Evolutionary conservation across 2,797 vertebrate genomes (phyloP).

Genomic region (Astyanax mexicanus): DNA sequence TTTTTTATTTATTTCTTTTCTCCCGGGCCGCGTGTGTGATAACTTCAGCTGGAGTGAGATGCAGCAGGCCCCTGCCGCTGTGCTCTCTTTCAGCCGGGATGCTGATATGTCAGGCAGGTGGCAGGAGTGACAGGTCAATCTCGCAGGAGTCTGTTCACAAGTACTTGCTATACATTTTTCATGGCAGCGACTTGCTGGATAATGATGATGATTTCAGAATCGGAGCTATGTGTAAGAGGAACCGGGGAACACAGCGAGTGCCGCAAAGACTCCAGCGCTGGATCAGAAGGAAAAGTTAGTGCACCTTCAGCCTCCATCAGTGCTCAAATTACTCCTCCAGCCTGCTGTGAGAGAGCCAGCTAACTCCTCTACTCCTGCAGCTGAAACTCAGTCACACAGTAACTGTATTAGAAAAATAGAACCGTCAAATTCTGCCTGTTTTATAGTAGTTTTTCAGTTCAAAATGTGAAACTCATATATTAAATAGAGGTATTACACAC

Average conservation of each 20-base stretch:
- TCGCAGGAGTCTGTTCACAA: conserved; percentile 53
- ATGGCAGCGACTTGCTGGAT: conserved; percentile 39
- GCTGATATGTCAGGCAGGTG: conserved; percentile 55
- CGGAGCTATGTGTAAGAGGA: conserved; percentile 8
- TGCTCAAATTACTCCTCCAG: conserved; percentile 20
- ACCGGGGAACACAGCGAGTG: neutral
- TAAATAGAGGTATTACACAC: too few species aligned
- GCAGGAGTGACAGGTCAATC: conserved; percentile 56
- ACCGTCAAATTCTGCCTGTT: too few species aligned
- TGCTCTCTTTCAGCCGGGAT: conserved; percentile 30
- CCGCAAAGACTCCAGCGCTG: conserved; percentile 20
- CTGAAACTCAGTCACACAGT: too few species aligned
- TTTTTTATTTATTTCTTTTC: neutral
- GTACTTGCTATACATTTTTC: conserved; percentile 51
- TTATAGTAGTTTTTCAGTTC: too few species aligned
- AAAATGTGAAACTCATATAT: too few species aligned
- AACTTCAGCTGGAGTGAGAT: conserved; percentile 29
- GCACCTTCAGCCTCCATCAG: conserved; percentile 35
- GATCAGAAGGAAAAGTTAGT: conserved; percentile 39
- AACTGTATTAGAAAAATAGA: neutral
- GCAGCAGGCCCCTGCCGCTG: conserved; percentile 3
- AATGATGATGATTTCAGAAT: conserved; percentile 39
- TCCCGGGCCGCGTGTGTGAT: conserved; percentile 29
- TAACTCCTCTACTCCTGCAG: neutral
- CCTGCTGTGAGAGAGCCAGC: conserved; percentile 9